A percentile compares a stretch with the other conserved stretches of the same genome.
Conservation (phyloP, 2,797 vertebrate species). For the Lophotriccus pileatus region DNA sequence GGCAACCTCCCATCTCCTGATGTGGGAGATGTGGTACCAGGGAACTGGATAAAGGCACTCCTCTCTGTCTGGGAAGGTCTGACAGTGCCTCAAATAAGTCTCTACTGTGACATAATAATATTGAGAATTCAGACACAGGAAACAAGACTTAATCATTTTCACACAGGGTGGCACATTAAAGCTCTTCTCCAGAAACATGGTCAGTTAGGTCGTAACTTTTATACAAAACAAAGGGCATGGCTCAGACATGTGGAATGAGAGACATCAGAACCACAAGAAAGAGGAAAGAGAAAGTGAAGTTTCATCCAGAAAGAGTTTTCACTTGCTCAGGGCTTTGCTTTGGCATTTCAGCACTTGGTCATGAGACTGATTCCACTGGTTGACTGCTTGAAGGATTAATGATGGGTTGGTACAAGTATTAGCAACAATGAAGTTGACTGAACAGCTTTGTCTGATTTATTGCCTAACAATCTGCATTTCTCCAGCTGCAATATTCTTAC, state of each 20-base stretch:
- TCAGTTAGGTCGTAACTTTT: neutral
- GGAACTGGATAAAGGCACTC: neutral
- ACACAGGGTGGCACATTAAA: neutral
- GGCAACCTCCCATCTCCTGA: neutral
- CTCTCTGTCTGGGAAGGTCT: neutral
- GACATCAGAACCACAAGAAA: conserved; percentile 9
- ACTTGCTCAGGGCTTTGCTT: neutral
- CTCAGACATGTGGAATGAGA: neutral
- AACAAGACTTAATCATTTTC: conserved; percentile 1
- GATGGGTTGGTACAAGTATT: neutral
- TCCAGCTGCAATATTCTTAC: neutral
- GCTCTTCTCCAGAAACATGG: neutral
- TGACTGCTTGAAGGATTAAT: neutral
- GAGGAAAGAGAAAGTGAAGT: neutral
- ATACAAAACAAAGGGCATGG: neutral
- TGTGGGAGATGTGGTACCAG: neutral
- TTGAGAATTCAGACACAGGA: conserved; percentile 5
- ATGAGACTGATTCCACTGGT: neutral
- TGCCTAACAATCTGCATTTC: neutral
- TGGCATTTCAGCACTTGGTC: conserved; percentile 12
- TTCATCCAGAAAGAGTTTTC: conserved; percentile 4
- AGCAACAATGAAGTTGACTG: neutral
- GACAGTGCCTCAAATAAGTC: neutral
- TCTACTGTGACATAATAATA: neutral
- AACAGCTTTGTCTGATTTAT: neutral